Percentiles rank a stretch among this genome's conserved stretches.
These are phyloP conservation scores for Rugalucina vietnamica DNA, from an alignment of 2,888 invertebrate species.

Conservation along the genomic window DNA sequence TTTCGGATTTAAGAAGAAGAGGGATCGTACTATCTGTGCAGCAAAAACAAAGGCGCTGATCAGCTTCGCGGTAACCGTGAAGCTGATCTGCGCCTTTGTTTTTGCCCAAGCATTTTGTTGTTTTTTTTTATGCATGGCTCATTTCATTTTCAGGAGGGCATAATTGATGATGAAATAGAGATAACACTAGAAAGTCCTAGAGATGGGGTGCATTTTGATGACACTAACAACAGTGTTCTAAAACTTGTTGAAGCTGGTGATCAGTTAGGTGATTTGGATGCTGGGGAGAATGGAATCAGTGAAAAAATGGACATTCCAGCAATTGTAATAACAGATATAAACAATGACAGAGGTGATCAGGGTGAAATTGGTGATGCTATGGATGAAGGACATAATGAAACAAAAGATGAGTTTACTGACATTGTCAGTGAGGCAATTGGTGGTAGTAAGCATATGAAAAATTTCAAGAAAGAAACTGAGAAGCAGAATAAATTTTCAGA, in stretches of 20 bases:
- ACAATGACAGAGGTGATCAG: not conserved
- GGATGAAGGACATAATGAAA: not conserved
- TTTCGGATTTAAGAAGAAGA: no score
- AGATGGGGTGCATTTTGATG: not conserved
- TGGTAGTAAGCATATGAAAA: not conserved
- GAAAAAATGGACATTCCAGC: not conserved
- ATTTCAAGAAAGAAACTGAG: not conserved
- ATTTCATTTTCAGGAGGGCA: not conserved
- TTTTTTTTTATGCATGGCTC: no score
- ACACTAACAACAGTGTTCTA: not conserved
- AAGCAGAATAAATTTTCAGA: not conserved
- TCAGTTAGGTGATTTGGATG: not conserved
- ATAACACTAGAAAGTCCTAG: constrained; percentile 1
- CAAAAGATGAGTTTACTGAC: not conserved
- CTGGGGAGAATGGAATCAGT: no score
- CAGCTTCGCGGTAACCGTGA: no score
- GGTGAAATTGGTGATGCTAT: not conserved
- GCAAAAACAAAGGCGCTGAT: no score
- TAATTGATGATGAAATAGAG: not conserved
- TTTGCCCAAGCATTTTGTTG: no score
- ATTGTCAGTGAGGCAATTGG: not conserved
- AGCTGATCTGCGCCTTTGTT: no score
- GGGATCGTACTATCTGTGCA: no score
- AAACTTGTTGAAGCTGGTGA: not conserved
- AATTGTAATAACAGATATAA: not conserved